These are phyloP conservation scores for Rhinolophus sinicus DNA, from an alignment of 2,113 vertebrate genomes.

Conservation along the genomic window DNA sequence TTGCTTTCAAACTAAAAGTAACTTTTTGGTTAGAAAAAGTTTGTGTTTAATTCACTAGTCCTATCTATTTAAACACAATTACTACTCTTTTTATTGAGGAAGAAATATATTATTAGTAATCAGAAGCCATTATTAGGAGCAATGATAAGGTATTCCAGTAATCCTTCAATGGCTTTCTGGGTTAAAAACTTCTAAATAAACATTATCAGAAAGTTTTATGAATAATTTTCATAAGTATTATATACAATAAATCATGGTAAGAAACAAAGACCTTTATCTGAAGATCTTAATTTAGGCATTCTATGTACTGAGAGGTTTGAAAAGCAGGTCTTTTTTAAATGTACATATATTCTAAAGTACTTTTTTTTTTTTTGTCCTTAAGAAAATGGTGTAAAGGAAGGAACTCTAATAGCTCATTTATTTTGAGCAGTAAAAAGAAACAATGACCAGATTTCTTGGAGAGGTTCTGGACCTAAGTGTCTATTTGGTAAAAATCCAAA, in stretches of 20 bases:
- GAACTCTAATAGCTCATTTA: not conserved
- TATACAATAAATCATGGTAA: not conserved
- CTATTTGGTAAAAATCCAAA: conserved; percentile 48
- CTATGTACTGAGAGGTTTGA: not conserved
- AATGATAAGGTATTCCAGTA: not conserved
- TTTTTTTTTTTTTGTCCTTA: not conserved
- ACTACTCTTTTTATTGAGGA: not conserved
- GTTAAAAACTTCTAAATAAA: conserved; percentile 21
- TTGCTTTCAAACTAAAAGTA: conserved; percentile 30
- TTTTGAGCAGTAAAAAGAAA: not conserved
- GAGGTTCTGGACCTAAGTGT: not conserved
- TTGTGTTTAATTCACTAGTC: not conserved
- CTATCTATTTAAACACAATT: not conserved
- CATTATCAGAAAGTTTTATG: not conserved
- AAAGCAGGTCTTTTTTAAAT: not conserved
- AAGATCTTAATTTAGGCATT: not conserved
- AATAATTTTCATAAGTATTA: not conserved
- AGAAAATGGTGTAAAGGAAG: not conserved
- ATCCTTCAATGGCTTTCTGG: not conserved
- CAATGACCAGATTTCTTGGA: not conserved
- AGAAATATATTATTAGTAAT: not conserved
- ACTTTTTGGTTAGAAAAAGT: not conserved
- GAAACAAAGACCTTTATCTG: not conserved
- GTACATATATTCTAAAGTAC: not conserved
- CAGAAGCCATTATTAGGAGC: not conserved